Evolutionary conservation across 1,140 invertebrate genomes (phyloP).

Genomic region (Leptonema lineaticorne): DNA sequence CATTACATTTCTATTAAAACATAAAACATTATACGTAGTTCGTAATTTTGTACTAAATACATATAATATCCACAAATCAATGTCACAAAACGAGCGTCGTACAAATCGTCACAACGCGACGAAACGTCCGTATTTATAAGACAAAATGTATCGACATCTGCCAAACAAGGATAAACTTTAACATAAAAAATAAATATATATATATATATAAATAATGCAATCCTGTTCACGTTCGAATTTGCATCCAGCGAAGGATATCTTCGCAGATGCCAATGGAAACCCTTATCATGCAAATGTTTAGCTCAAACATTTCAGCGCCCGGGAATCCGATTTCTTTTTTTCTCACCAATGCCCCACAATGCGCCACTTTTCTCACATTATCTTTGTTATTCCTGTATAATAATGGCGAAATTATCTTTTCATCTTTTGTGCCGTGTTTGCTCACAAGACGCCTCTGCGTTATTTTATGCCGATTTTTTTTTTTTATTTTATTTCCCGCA

Average conservation of each 20-base stretch:
- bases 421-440: constrained; percentile 40
- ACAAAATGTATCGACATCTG: constrained; percentile 14
- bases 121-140: neutral
- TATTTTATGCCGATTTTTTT: too few relatives aligned
- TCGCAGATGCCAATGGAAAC: constrained; percentile 32
- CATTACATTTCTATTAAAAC: too few relatives aligned
- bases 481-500: too few relatives aligned
- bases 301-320: too few relatives aligned
- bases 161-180: constrained; percentile 28
- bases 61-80: too few relatives aligned
- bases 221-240: constrained; percentile 23
- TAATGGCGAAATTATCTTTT: constrained; percentile 41
- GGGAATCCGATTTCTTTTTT: constrained; percentile 16
- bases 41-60: too few relatives aligned
- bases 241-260: constrained; percentile 17
- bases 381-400: constrained; percentile 41
- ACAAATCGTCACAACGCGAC: neutral
- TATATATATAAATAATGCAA: constrained; percentile 37
- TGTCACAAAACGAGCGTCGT: neutral
- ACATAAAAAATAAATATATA: too few relatives aligned
- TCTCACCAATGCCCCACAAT: constrained; percentile 39
- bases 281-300: constrained; percentile 27
- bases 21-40: too few relatives aligned
- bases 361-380: constrained; percentile 39
- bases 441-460: constrained; percentile 35